Conservation (phyloP, 2,888 invertebrate species). For the Eristalis tenax region DNA sequence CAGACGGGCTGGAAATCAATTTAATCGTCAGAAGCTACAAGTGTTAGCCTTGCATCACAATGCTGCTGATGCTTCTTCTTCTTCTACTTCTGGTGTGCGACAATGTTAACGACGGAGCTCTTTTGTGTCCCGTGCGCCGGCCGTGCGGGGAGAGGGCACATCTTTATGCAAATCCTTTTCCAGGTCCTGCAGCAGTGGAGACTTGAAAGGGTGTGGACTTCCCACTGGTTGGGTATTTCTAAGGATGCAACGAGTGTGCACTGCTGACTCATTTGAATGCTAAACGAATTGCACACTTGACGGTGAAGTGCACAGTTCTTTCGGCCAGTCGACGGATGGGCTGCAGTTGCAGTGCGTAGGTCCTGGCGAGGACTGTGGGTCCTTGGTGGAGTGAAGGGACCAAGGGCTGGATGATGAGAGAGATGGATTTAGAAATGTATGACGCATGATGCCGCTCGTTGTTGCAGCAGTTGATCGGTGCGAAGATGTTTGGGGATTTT, state of each 20-base stretch:
- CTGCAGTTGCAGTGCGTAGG: background rate
- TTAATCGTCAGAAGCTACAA: slow-evolving; percentile 68
- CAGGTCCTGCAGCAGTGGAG: background rate
- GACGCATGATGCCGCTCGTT: no score
- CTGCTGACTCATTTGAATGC: slow-evolving; percentile 34
- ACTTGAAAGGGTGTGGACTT: background rate
- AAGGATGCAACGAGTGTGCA: slow-evolving; percentile 33
- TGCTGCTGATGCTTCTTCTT: background rate
- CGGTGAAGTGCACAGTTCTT: background rate
- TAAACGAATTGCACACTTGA: slow-evolving; percentile 36
- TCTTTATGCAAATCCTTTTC: slow-evolving; percentile 58
- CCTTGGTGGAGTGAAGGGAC: no score
- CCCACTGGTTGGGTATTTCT: background rate
- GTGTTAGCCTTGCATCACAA: slow-evolving; percentile 46
- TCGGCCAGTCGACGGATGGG: background rate
- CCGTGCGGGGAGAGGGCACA: background rate
- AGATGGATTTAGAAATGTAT: no score
- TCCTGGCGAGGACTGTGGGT: background rate
- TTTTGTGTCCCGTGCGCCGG: slow-evolving; percentile 9
- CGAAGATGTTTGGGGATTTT: no score
- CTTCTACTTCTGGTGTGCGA: background rate
- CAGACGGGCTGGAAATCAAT: slow-evolving; percentile 55
- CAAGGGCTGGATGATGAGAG: no score
- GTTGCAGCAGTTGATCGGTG: no score
- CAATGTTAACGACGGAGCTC: background rate